Base-by-base conservation (phyloP, 2,888 invertebrate species). In the Habroteleia sp. region DNA sequence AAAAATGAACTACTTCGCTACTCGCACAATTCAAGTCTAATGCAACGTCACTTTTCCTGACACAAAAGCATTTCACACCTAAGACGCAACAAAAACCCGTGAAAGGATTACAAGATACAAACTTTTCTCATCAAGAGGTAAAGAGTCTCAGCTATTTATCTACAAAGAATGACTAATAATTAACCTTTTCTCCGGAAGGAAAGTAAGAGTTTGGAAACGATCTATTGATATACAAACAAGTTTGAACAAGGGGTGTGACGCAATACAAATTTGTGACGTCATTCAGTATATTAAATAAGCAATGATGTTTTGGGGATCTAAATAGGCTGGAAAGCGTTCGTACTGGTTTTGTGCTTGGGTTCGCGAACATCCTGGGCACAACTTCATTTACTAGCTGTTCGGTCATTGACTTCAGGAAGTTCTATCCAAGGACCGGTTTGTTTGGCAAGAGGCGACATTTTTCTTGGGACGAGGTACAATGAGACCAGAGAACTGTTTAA, bases 391-490 rank as follows among this genome's bases (percentile, higher is more conserved):
- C 29, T 17, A 50, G 11, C 33, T 35, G 58, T 58, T 44, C 33
- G 65, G 65, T 58, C 68, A 17, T 58, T 58, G 68, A 58, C 68
- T 50, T 66, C 48, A 68, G 68, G 68, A 68, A 68, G 68, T 68
- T 56, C 14, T 31, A 25, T 4, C 8, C 50, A 7, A 68, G 68
- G 68, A 58, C 68, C 68, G 68, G 68, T 68, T 68, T 68, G 68
- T 58, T 68, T 58, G 48, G 56, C 33, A 35, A 17, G 56, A 13
- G 46, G n/a, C 10, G 58, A 58, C 56, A 58, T 42, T 69, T 60
- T 69, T 60, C 60, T 69, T 7, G 29, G 44, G 20, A 17, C 66
- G 48, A 58, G 48, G 42, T 37, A 58, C 68, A 58, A 50, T 68
- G 58, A 68, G 42, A 42, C 37, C 58, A 50, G 48, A 42, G 42